Evolutionary conservation across 2,888 invertebrate species (phyloP), one percentile per base, ranked within the genome.

Genomic region (Lasioglossum villosulum): DNA sequence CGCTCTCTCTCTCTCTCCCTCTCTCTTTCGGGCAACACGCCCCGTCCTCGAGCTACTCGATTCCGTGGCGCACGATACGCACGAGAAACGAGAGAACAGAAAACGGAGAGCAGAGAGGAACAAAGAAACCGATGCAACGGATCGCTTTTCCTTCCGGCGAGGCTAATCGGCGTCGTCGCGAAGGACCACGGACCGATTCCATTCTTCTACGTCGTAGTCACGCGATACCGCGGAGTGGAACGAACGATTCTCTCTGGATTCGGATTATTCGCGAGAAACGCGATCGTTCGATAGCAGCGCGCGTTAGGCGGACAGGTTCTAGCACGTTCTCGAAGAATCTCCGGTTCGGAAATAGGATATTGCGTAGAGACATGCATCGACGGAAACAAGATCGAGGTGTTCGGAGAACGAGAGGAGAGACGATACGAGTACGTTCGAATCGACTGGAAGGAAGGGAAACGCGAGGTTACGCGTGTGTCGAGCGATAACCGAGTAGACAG

Each of bases 151-250:
- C 74, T 84, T 84, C 80, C 84, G 80, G 52, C 56, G 70, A 78
- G 70, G 73, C 68, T 71, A 71, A 77, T 75, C 75, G 72, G 78
- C 80, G 80, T n/a, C 56, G 56, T 56, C 56, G 75, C 74, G 4
- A 42, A 56, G 19, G 37, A 66, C 42, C 59, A 56, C 82, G 77
- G 48, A 56, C 72, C 68, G 80, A 85, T 23, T 75, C 48, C 71
- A 48, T 85, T 87, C 89, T 93, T 93, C 92, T 94, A 92, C 94
- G 94, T 89, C 94, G 94, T 90, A 93, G 90, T 68, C 90, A 89
- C 84, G n/a, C 68, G 79, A 88, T 88, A 84, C 86, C 86, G 78
- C 86, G 76, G 34, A 37, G 30, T 82, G 88, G 90, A 93, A 92
- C 92, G 92, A 87, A 89, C 88, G 78, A 87, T 68, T 77, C 12